Evolutionary conservation across 2,797 vertebrate genomes (phyloP), one percentile per base, ranked within the genome.

Genomic region (Gobio occitaniae): DNA sequence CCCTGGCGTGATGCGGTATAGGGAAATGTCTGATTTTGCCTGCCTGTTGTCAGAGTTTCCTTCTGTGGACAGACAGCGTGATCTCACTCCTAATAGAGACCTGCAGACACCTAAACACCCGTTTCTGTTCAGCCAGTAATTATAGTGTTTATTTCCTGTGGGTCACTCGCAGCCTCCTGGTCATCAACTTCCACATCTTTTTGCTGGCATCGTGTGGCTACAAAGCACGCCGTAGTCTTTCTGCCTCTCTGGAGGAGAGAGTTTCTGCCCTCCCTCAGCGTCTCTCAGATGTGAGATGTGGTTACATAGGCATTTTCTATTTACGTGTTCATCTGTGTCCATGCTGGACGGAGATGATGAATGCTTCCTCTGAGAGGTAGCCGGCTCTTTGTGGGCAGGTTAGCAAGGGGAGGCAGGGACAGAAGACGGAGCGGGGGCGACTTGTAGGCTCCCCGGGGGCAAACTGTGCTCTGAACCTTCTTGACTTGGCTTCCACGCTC

Each of bases 281-380:
- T 90, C 87, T 83, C 88, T 92, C 92, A 88, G 87, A 78, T 90
- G 90, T 90, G 92, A 92, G 92, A 93, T 92, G 89, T 87, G 93
- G 91, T 94, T 94, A 91, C 93, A 94, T 93, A 91, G 93, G 93
- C 90, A 90, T 91, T 93, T 95, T 90, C 82, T 88, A 89, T 90
- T 86, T 88, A 87, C 87, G 78, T 86, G 87, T 56, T 80, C 89
- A 86, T 91, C 91, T 91, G 89, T 94, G 78, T 83, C 66, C 61
- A 54, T 44, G 71, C 78, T 65, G 77, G 86, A 82, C 12, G 59
- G 87, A 75, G 80, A 87, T 86, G 94, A 95, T 95, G 93, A 92
- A 94, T 94, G 91, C 36, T 78, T 87, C 92, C 90, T 89, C 75
- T 36, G 91, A 89, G 92, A 93, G 65, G 85, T 84, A 86, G 85